Conservation (phyloP, 1,140 invertebrate genomes). For the Choristoneura fumiferana region DNA sequence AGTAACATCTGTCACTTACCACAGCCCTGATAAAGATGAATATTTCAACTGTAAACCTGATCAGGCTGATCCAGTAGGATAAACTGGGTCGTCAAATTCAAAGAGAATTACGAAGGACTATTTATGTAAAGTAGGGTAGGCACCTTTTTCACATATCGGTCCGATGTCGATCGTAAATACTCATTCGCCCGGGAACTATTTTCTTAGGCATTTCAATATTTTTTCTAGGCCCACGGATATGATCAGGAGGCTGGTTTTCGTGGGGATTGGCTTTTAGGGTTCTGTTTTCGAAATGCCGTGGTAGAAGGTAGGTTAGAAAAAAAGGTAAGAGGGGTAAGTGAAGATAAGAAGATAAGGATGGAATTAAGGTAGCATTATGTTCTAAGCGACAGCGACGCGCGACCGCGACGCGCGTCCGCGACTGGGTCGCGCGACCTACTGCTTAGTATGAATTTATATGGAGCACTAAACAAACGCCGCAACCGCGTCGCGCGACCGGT, state of each 20-base stretch:
- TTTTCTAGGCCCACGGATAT: conserved; percentile 7
- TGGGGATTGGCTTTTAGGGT: not conserved
- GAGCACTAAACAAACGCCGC: too few species aligned
- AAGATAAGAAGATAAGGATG: too few species aligned
- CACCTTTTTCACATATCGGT: conserved; percentile 30
- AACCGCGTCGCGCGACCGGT: too few species aligned
- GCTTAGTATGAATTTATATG: too few species aligned
- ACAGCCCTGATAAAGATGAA: conserved; percentile 16
- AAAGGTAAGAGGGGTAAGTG: too few species aligned
- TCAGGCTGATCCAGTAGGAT: conserved; percentile 14
- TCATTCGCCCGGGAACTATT: conserved; percentile 17
- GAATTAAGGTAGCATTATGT: too few species aligned
- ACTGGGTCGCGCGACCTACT: too few species aligned
- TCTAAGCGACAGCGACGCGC: too few species aligned
- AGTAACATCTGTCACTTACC: conserved; percentile 10
- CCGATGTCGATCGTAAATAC: conserved; percentile 14
- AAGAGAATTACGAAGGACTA: conserved; percentile 33
- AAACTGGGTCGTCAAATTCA: conserved; percentile 35
- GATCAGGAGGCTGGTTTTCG: not conserved
- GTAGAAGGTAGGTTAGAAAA: too few species aligned
- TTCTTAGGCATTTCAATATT: conserved; percentile 12
- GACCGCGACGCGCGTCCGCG: too few species aligned
- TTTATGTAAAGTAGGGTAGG: conserved; percentile 39
- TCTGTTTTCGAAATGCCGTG: too few species aligned
- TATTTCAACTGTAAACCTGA: conserved; percentile 4